phyloP scores from a whole-genome alignment of 2,888 invertebrate species.

The Luperina nickerlii region DNA sequence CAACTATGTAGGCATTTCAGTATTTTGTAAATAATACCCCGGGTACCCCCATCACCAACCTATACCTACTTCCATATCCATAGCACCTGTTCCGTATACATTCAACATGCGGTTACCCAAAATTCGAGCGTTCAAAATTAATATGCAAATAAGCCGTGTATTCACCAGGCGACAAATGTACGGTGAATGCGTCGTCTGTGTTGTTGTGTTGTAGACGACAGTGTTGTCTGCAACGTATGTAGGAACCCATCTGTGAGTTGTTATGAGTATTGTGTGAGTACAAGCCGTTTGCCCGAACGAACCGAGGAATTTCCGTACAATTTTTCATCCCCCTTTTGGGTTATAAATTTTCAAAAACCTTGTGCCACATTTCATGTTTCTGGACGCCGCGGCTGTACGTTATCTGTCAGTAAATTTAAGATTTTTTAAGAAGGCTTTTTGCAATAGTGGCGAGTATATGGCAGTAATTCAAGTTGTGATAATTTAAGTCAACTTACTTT shows the following conservation, averaged over 20 bases:
- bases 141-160: conserved; percentile 61
- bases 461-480: too few species aligned
- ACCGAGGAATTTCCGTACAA: neutral
- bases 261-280: neutral
- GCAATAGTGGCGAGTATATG: too few species aligned
- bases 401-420: neutral
- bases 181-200: conserved; percentile 22
- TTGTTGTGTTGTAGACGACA: conserved; percentile 31
- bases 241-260: neutral
- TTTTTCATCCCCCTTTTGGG: neutral
- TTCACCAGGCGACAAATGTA: conserved; percentile 49
- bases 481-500: too few species aligned
- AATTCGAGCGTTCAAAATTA: conserved; percentile 62
- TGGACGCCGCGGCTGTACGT: neutral
- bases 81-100: conserved; percentile 42
- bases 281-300: neutral
- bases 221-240: neutral
- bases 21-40: too few species aligned
- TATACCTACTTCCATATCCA: neutral
- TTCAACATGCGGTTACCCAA: conserved; percentile 61
- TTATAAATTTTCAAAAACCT: neutral
- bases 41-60: too few species aligned
- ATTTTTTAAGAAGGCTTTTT: neutral
- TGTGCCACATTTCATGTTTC: neutral
- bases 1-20: too few species aligned